Conservation (phyloP, 2,113 vertebrate genomes). For the Hemichromis elongatus region DNA sequence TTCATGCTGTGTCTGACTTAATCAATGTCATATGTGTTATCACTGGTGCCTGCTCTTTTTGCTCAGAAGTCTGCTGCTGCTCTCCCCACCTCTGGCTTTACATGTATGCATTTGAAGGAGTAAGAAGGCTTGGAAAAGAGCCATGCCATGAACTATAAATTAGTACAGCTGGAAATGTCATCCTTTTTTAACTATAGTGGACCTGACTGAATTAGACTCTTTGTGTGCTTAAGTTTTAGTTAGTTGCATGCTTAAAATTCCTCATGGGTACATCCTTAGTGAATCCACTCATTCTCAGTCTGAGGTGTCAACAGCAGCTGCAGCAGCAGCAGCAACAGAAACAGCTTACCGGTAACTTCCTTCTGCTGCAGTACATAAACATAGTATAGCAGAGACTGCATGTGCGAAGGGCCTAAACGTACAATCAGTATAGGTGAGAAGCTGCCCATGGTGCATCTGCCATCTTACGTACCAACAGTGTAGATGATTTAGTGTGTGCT, state of each 20-base stretch:
- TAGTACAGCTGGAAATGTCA: background rate
- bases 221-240: background rate
- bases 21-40: background rate
- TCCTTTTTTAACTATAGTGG: background rate
- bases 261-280: background rate
- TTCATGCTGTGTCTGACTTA: background rate
- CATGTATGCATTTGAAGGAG: background rate
- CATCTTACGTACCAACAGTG: background rate
- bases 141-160: background rate
- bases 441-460: background rate
- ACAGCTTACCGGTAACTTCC: background rate
- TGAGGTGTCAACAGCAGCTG: background rate
- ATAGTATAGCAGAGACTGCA: background rate
- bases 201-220: background rate
- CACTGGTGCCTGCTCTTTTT: background rate
- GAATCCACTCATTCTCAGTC: background rate
- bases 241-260: background rate
- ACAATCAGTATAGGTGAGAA: conserved; percentile 11
- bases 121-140: background rate
- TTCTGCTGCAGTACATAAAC: conserved; percentile 1
- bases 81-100: background rate
- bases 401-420: conserved; percentile 20
- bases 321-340: background rate
- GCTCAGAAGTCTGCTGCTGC: background rate
- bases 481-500: conserved; percentile 35